Evolutionary conservation across 2,797 vertebrate genomes (phyloP).

Genomic region (Semotilus atromaculatus): DNA sequence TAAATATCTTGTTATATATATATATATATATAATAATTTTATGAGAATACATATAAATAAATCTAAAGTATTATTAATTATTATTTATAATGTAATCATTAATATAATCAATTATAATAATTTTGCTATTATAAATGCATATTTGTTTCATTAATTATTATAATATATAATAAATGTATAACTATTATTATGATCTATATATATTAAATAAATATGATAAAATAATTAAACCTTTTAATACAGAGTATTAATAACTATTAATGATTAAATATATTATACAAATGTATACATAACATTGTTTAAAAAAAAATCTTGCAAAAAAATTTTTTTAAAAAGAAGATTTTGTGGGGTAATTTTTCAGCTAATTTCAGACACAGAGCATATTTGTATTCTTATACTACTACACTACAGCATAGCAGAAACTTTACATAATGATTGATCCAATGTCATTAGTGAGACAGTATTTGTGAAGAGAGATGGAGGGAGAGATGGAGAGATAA

Average conservation of each 20-base stretch:
- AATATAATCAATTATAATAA: no score
- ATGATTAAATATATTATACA: neutral
- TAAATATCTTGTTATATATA: neutral
- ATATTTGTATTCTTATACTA: neutral
- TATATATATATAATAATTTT: neutral
- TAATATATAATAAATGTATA: neutral
- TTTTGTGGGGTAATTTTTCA: neutral
- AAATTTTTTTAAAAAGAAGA: neutral
- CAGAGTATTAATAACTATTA: neutral
- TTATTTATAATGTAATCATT: no score
- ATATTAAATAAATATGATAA: neutral
- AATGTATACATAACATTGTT: no score
- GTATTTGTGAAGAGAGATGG: slow-evolving; percentile 38
- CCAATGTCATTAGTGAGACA: neutral
- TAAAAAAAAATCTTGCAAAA: no score
- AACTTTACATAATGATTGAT: neutral
- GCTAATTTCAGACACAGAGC: neutral
- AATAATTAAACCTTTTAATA: neutral
- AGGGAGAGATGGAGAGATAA: slow-evolving; percentile 23
- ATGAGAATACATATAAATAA: neutral
- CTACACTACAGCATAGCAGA: neutral
- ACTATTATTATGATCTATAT: neutral
- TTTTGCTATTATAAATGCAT: no score
- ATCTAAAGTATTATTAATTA: no score
- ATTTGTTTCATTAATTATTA: no score